Base-by-base conservation (phyloP, 2,797 vertebrate species). In the Odontamblyopus lacepedii region DNA sequence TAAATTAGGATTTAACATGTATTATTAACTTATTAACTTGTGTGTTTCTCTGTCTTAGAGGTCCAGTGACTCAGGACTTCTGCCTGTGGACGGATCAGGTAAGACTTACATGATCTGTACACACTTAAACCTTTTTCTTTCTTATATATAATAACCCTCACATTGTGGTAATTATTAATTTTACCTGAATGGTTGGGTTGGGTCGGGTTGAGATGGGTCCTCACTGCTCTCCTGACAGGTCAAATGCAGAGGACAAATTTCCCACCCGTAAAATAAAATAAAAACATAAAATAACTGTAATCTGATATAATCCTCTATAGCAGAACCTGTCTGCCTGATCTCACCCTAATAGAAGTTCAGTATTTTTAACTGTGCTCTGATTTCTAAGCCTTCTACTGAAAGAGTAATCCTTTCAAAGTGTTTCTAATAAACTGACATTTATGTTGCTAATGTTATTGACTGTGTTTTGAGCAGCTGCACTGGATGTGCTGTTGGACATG, bases 51-150 rank as follows among this genome's bases (percentile, higher is more conserved):
- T 78, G 59, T 57, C 23, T 26, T 74, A 91, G 87, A 67, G 76
- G 2, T 72, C 73, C 70, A 80, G 75, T 67, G 85, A 84, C 59
- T 86, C 82, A 29, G 86, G 78, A 74, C 79, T 84, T 67, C 82
- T 78, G 5, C 74, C 53, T 6, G 15, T 70, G 7, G 87, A 87
- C 4, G 75, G 56, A 70, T 88, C 84, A 23, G 89, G 90, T 89
- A 78, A 83, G 88, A 80, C 29, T 1, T 55, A 19, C 0, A 12
- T 35, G 1, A 38, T 23, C 23, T 23, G 35, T 38, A 9, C 35
- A 38, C 35, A 38, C 35, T 38, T 38, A 38, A 38, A 16, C 32
- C 23, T 30, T 64, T 26, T 7, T 48, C 29, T 71, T 4, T 0
- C 23, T 23, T 23, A 23, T 23, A 23, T 48, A 48, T 15, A 48